Conservation (phyloP, 2,888 invertebrate genomes). For the Urechis unicinctus region DNA sequence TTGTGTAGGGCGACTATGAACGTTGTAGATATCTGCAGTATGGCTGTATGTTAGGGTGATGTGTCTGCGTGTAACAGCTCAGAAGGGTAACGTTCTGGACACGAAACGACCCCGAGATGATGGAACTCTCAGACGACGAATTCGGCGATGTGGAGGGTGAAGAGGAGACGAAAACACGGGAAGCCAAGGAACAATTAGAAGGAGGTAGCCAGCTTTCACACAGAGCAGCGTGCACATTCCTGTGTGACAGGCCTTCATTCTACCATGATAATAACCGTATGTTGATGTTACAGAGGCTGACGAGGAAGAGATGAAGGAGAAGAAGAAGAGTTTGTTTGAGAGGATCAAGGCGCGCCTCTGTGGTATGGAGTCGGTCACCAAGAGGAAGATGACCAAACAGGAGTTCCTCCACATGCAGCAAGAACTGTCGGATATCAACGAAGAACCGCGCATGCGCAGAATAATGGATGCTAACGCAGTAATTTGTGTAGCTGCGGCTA, state of each 20-base stretch:
- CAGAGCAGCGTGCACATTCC: no score
- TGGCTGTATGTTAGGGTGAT: background rate
- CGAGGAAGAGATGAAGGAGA: no score
- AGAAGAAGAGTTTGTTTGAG: no score
- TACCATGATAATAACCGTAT: no score
- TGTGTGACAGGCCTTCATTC: no score
- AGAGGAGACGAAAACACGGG: no score
- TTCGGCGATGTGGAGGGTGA: constrained; percentile 17
- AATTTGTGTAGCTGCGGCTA: constrained; percentile 23
- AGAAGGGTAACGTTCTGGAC: constrained; percentile 44
- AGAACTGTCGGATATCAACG: constrained; percentile 32
- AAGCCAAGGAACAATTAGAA: background rate
- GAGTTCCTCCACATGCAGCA: constrained; percentile 23
- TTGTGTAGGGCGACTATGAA: background rate
- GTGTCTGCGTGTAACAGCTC: no score
- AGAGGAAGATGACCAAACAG: constrained; percentile 23
- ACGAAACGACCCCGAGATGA: constrained; percentile 25
- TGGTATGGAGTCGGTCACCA: constrained; percentile 26
- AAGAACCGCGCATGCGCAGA: constrained; percentile 21
- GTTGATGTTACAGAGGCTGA: no score
- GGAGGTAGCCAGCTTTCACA: background rate
- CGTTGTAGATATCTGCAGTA: background rate
- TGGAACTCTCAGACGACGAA: constrained; percentile 14
- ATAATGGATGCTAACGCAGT: constrained; percentile 27
- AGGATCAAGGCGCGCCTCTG: constrained; percentile 27